phyloP scores from a whole-genome alignment of 2,888 invertebrate genomes.

The Pandemis corylana region DNA sequence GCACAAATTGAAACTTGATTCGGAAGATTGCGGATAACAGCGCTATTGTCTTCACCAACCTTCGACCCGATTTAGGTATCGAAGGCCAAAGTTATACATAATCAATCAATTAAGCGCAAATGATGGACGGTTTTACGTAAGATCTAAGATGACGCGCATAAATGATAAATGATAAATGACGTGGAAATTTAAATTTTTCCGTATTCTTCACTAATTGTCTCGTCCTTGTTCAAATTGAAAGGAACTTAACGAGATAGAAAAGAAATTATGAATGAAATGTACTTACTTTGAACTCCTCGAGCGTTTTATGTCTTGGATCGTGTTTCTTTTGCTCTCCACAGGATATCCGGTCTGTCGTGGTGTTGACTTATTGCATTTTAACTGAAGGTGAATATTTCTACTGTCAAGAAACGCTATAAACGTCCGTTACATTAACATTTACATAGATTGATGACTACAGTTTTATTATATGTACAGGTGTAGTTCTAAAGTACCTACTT shows the following conservation, averaged over 20 bases:
- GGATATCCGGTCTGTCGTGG: constrained; percentile 68
- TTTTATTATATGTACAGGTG: too few species aligned
- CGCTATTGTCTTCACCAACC: constrained; percentile 38
- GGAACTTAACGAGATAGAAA: constrained; percentile 45
- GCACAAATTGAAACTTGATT: constrained; percentile 65
- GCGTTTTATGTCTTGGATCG: constrained; percentile 58
- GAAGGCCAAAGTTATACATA: constrained; percentile 18
- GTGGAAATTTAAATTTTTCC: constrained; percentile 14
- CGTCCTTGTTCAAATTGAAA: constrained; percentile 24
- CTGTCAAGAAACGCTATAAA: not conserved
- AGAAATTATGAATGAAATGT: constrained; percentile 57
- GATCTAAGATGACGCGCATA: constrained; percentile 18
- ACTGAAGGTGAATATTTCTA: not conserved
- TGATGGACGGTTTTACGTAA: constrained; percentile 28
- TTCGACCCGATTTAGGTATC: constrained; percentile 15
- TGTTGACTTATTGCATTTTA: not conserved
- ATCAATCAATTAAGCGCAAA: constrained; percentile 35
- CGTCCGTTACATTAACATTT: too few species aligned
- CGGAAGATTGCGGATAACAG: constrained; percentile 56
- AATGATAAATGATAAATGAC: constrained; percentile 29
- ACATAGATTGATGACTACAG: too few species aligned
- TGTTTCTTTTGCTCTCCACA: constrained; percentile 68
- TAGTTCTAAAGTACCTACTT: too few species aligned
- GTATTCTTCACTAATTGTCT: constrained; percentile 26
- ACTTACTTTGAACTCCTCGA: constrained; percentile 60